Percentiles rank a stretch among this genome's conserved stretches.
Evolutionary conservation across 2,888 invertebrate species (phyloP).

Genomic region (Eristalinus sepulchralis): DNA sequence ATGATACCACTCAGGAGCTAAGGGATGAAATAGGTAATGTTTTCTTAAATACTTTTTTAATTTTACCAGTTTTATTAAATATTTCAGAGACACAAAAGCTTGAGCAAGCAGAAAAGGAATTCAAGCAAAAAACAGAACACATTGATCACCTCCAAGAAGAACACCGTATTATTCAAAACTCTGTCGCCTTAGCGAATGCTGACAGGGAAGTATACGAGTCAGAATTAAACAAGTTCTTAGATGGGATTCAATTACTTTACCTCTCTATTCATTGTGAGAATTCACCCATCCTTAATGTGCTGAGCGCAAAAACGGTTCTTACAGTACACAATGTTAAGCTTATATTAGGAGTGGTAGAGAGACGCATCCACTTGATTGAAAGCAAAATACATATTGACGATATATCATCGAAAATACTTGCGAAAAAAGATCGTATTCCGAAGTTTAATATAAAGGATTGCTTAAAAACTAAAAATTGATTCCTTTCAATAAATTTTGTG

Average conservation of each 20-base stretch:
- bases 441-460: constrained; percentile 81
- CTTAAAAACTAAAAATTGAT: constrained; percentile 76
- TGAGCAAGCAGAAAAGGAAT: constrained; percentile 77
- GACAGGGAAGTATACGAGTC: constrained; percentile 76
- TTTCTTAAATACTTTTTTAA: neutral
- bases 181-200: no score
- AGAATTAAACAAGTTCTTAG: constrained; percentile 78
- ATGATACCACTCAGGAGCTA: constrained; percentile 85
- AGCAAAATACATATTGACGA: constrained; percentile 78
- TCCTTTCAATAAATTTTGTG: neutral
- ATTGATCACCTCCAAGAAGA: constrained; percentile 76
- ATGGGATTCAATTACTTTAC: constrained; percentile 82
- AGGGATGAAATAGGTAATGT: constrained; percentile 84
- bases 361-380: constrained; percentile 82
- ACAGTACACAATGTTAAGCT: constrained; percentile 89
- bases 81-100: constrained; percentile 77
- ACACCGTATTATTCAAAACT: constrained; percentile 75
- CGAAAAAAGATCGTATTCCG: constrained; percentile 79
- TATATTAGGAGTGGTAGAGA: constrained; percentile 91
- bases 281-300: constrained; percentile 86
- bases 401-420: constrained; percentile 78
- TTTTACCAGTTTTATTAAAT: no score
- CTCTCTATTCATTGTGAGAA: constrained; percentile 86
- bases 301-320: constrained; percentile 88
- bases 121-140: constrained; percentile 78